Evolutionary conservation across 1,140 invertebrate genomes (phyloP).

Genomic region (Macrostomum lignano): DNA sequence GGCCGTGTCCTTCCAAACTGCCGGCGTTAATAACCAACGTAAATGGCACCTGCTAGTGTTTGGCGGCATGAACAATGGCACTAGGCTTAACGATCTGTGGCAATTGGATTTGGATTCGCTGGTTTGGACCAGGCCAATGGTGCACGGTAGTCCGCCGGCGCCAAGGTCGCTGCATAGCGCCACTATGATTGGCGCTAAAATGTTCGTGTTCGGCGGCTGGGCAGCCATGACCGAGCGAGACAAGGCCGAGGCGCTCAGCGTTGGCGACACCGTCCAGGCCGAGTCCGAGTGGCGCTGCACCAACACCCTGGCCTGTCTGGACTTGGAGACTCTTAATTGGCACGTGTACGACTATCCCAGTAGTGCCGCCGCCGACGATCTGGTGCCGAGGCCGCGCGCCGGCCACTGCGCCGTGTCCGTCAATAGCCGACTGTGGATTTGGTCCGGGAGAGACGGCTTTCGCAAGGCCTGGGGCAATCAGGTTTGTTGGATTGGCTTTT

Average conservation of each 20-base stretch:
- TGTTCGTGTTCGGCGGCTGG: conserved; percentile 98
- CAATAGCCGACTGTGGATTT: conserved; percentile 72
- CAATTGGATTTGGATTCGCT: conserved; percentile 57
- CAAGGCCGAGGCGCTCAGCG: conserved; percentile 12
- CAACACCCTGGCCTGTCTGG: conserved; percentile 68
- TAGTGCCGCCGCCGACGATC: conserved; percentile 4
- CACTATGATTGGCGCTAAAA: conserved; percentile 56
- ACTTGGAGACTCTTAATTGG: conserved; percentile 37
- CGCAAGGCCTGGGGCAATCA: conserved; percentile 98
- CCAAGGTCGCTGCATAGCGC: conserved; percentile 82
- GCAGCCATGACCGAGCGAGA: too few relatives aligned
- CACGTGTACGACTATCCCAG: conserved; percentile 7
- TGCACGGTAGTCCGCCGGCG: conserved; percentile 56
- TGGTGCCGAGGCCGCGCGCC: conserved; percentile 58
- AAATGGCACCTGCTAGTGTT: conserved; percentile 54
- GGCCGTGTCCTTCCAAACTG: conserved; percentile 58
- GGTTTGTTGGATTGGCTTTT: conserved; percentile 29
- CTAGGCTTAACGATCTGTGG: conserved; percentile 67
- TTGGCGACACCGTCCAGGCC: conserved; percentile 46
- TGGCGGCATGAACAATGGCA: conserved; percentile 94
- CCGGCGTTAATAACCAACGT: too few relatives aligned
- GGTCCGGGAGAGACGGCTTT: conserved; percentile 93
- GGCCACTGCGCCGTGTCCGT: conserved; percentile 88
- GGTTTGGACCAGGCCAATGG: conserved; percentile 60
- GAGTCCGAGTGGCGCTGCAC: conserved; percentile 99